Conservation (phyloP, 2,113 vertebrate species). For the Pedetes capensis region DNA sequence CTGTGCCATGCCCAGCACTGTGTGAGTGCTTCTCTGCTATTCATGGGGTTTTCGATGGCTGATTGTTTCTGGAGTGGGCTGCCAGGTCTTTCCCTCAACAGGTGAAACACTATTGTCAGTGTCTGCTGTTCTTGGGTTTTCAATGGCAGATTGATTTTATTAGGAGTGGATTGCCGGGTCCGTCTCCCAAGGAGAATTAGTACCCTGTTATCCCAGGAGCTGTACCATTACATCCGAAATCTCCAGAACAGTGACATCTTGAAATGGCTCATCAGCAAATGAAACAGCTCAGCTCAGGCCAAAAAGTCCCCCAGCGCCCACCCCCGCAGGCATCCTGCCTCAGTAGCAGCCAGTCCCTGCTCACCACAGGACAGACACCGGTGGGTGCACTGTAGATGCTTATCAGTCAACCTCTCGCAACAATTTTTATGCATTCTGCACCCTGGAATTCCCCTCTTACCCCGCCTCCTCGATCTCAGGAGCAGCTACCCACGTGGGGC, state of each 20-base stretch:
- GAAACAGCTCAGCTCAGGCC: not conserved
- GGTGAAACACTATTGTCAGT: no score
- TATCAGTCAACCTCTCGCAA: slow-evolving; percentile 38
- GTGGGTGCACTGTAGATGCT: not conserved
- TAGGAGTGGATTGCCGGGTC: no score
- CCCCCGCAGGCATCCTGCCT: not conserved
- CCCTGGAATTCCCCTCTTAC: slow-evolving; percentile 45
- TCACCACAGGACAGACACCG: not conserved
- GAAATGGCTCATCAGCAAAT: slow-evolving; percentile 1
- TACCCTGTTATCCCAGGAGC: not conserved
- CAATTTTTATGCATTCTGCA: not conserved
- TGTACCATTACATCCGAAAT: not conserved
- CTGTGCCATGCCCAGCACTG: no score
- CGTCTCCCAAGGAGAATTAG: no score
- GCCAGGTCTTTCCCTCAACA: no score
- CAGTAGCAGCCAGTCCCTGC: not conserved
- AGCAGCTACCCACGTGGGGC: not conserved
- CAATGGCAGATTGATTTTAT: no score
- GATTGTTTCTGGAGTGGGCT: no score
- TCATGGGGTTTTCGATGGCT: no score
- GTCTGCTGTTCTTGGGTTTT: no score
- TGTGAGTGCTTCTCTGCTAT: no score
- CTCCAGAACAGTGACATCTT: not conserved
- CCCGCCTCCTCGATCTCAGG: not conserved
- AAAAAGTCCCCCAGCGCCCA: not conserved